Percentiles rank a stretch among this genome's conserved stretches.
phyloP scores from a whole-genome alignment of 2,888 invertebrate genomes.

The Oscheius sp. region DNA sequence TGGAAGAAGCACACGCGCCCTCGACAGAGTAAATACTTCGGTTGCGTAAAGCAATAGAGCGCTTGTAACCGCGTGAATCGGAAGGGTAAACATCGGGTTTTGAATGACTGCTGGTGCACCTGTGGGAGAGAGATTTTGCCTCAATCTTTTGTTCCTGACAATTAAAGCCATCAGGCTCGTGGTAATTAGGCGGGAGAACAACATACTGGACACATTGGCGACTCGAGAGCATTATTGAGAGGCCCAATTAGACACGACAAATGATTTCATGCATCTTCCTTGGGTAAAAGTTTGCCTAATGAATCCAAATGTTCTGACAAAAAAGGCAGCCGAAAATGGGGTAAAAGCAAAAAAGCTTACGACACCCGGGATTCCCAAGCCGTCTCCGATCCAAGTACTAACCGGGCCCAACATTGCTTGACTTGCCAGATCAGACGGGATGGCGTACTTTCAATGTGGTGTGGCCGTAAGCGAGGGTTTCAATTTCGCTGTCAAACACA shows the following conservation, averaged over 20 bases:
- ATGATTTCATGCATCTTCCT: no score
- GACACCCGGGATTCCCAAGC: constrained; percentile 29
- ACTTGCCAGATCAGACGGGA: constrained; percentile 17
- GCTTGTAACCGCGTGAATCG: background rate
- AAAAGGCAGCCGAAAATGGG: background rate
- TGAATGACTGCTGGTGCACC: no score
- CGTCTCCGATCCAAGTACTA: constrained; percentile 21
- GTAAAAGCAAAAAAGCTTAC: constrained; percentile 10
- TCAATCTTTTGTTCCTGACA: no score
- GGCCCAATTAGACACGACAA: no score
- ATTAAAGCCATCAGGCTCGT: no score
- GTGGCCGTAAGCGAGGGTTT: constrained; percentile 8
- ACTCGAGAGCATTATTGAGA: no score
- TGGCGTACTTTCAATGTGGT: constrained; percentile 28
- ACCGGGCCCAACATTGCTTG: constrained; percentile 26
- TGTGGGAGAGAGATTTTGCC: no score
- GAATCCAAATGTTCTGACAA: no score
- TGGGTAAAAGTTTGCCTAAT: no score
- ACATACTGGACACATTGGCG: no score
- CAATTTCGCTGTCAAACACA: background rate
- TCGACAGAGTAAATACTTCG: no score
- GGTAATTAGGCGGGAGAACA: no score
- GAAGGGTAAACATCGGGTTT: background rate
- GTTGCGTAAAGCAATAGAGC: background rate
- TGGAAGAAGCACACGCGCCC: background rate